Conservation (phyloP, 2,888 invertebrate species). For the Cerceris rybyensis region DNA sequence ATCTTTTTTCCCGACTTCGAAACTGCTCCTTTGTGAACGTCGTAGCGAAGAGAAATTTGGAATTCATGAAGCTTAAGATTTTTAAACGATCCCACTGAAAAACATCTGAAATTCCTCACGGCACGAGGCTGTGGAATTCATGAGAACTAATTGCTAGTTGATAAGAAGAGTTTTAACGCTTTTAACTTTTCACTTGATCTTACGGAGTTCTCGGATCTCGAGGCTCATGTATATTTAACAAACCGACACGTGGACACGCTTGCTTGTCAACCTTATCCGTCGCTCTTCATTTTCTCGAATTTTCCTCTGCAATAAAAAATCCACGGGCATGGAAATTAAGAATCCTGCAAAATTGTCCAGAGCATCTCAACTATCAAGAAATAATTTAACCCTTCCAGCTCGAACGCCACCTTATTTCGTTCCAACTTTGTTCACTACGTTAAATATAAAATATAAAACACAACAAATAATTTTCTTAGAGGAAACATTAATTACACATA, state of each 20-base stretch:
- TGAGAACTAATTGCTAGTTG: conserved; percentile 63
- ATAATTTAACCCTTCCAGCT: no score
- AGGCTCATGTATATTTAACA: conserved; percentile 73
- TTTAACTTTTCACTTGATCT: conserved; percentile 67
- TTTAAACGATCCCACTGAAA: neutral
- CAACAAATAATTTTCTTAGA: no score
- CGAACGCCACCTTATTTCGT: neutral
- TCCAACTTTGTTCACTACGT: no score
- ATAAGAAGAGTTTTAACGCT: conserved; percentile 67
- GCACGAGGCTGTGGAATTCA: conserved; percentile 47
- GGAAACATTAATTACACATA: no score
- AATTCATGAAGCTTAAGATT: conserved; percentile 23
- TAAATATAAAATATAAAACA: no score
- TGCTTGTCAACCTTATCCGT: conserved; percentile 42
- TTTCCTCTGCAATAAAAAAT: neutral
- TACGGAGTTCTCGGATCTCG: conserved; percentile 30
- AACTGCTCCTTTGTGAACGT: no score
- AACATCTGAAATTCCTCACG: neutral
- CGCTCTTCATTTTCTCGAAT: conserved; percentile 54
- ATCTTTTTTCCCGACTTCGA: no score
- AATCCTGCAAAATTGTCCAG: neutral
- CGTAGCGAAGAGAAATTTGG: neutral
- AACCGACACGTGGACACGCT: conserved; percentile 61
- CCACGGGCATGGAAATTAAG: neutral
- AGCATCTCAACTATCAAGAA: neutral